phyloP scores from a whole-genome alignment of 2,797 vertebrate species.

The Melanotaenia nigrans region DNA sequence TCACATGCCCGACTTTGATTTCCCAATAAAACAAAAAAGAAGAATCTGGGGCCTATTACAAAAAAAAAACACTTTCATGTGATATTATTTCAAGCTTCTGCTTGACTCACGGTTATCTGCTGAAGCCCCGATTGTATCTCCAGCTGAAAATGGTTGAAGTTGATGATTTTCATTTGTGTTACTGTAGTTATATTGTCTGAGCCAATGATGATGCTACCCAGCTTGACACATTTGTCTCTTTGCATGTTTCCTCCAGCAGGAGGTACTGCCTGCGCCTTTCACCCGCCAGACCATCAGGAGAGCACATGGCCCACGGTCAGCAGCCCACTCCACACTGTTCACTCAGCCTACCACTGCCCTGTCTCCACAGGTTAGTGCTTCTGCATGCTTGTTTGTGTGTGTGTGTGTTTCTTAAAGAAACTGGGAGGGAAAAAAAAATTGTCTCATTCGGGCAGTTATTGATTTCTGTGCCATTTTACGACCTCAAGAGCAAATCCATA shows the following conservation, averaged over 20 bases:
- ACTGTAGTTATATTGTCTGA: slow-evolving; percentile 11
- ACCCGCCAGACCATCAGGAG: slow-evolving; percentile 82
- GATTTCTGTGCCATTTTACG: slow-evolving; percentile 23
- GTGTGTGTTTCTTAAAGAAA: slow-evolving; percentile 1
- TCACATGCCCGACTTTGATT: slow-evolving; percentile 6
- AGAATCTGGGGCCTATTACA: slow-evolving; percentile 8
- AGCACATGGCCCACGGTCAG: slow-evolving; percentile 82
- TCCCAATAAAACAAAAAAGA: slow-evolving; percentile 10
- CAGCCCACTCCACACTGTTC: slow-evolving; percentile 80
- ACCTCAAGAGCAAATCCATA: slow-evolving; percentile 30
- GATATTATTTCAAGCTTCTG: slow-evolving; percentile 62
- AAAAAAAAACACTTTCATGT: slow-evolving; percentile 56
- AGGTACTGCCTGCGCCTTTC: slow-evolving; percentile 77
- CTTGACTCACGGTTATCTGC: slow-evolving; percentile 20
- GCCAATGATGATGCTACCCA: not conserved
- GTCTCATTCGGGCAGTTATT: slow-evolving; percentile 17
- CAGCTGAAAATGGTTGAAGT: slow-evolving; percentile 19
- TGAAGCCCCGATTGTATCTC: slow-evolving; percentile 13
- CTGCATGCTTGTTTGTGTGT: not conserved
- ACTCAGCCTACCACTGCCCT: slow-evolving; percentile 77
- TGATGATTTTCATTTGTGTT: slow-evolving; percentile 11
- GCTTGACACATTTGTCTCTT: slow-evolving; percentile 35
- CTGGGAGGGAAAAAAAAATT: not conserved
- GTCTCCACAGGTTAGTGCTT: slow-evolving; percentile 80
- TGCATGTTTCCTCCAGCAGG: slow-evolving; percentile 70